A percentile compares a stretch with the other conserved stretches of the same genome.
Conservation (phyloP, 2,888 invertebrate species). For the Sinotaia quadrata region DNA sequence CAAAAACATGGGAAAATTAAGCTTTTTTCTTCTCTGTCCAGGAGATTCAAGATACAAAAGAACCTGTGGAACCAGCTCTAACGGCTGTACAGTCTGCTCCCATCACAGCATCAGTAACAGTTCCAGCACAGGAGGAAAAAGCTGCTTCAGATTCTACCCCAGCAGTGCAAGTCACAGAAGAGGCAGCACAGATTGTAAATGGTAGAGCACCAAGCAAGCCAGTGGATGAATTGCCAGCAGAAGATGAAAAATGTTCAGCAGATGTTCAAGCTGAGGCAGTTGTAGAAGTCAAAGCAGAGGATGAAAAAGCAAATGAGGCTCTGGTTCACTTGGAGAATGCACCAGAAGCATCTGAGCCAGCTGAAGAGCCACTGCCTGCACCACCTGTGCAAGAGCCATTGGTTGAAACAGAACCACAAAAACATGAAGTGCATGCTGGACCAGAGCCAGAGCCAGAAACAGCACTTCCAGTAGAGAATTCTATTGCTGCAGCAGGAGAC, state of each 20-base stretch:
- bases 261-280: slow-evolving; percentile 2
- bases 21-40: background rate
- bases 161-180: slow-evolving; percentile 17
- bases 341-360: slow-evolving; percentile 9
- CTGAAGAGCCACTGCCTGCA: slow-evolving; percentile 1
- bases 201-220: background rate
- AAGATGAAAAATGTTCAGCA: no score
- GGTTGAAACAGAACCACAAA: slow-evolving; percentile 6
- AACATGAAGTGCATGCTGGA: background rate
- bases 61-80: slow-evolving; percentile 10
- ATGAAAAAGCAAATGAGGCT: slow-evolving; percentile 9
- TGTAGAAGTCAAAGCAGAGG: slow-evolving; percentile 3
- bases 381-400: slow-evolving; percentile 1
- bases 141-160: slow-evolving; percentile 7
- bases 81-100: background rate
- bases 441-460: slow-evolving; percentile 19
- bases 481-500: slow-evolving; percentile 20
- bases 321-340: slow-evolving; percentile 3
- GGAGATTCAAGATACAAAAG: slow-evolving; percentile 7
- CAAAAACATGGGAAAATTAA: no score
- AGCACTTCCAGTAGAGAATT: slow-evolving; percentile 26
- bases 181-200: background rate
- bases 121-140: slow-evolving; percentile 1
- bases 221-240: no score
- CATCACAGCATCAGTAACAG: slow-evolving; percentile 16